Evolutionary conservation across 2,888 invertebrate genomes (phyloP).

Genomic region (Drosophila lacicola): DNA sequence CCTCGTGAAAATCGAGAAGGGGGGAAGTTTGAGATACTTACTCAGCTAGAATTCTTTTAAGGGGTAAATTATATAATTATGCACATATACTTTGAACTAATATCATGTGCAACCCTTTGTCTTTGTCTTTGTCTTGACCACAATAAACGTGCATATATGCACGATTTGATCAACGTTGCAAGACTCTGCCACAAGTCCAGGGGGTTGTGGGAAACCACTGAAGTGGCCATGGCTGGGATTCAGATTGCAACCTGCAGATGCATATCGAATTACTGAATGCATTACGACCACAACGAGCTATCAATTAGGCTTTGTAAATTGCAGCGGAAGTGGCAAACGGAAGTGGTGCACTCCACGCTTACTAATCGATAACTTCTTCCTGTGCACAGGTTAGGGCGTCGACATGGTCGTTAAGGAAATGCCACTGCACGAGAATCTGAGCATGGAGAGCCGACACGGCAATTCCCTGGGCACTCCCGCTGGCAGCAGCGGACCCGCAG

Average conservation of each 20-base stretch:
- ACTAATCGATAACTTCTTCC: slow-evolving; percentile 36
- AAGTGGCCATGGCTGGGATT: slow-evolving; percentile 49
- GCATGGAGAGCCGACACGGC: slow-evolving; percentile 65
- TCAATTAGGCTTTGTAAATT: slow-evolving; percentile 37
- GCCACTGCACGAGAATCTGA: slow-evolving; percentile 79
- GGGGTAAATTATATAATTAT: slow-evolving; percentile 37
- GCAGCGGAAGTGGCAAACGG: slow-evolving; percentile 40
- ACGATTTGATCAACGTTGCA: slow-evolving; percentile 8
- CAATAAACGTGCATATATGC: slow-evolving; percentile 11
- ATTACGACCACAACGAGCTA: slow-evolving; percentile 17
- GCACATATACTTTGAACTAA: slow-evolving; percentile 1
- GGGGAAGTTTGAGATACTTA: slow-evolving; percentile 25
- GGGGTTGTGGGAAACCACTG: slow-evolving; percentile 61
- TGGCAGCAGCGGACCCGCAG: slow-evolving; percentile 24
- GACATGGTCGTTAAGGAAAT: slow-evolving; percentile 82
- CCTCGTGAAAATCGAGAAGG: neutral
- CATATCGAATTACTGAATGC: slow-evolving; percentile 56
- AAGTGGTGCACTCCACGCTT: slow-evolving; percentile 43
- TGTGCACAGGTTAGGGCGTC: slow-evolving; percentile 25
- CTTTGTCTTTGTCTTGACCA: slow-evolving; percentile 6
- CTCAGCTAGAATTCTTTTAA: slow-evolving; percentile 16
- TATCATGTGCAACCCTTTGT: slow-evolving; percentile 34
- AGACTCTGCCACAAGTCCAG: neutral
- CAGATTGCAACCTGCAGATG: slow-evolving; percentile 71
- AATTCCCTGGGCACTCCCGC: slow-evolving; percentile 28